Conservation (phyloP, 2,113 vertebrate species). For the Tricholaema leucomelas region DNA sequence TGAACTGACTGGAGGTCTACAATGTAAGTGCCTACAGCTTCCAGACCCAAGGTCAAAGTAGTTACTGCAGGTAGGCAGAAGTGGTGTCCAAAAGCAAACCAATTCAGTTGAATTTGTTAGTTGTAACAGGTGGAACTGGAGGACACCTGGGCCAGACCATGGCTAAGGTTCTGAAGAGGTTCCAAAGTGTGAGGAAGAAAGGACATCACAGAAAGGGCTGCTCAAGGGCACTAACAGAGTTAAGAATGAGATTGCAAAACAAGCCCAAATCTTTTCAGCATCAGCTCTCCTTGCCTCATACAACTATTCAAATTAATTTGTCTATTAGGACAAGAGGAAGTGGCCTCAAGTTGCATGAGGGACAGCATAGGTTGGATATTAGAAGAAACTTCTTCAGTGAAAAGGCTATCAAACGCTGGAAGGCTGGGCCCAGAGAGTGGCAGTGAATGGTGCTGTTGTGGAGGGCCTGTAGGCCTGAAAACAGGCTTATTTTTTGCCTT, state of each 20-base stretch:
- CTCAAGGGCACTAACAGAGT: not conserved
- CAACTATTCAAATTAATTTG: not conserved
- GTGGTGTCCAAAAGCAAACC: not conserved
- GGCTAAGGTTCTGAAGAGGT: not conserved
- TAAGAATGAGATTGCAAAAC: not conserved
- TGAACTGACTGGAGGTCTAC: conserved; percentile 16
- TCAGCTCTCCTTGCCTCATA: not conserved
- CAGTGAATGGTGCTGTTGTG: too few relatives aligned
- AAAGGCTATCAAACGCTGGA: too few relatives aligned
- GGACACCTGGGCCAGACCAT: not conserved
- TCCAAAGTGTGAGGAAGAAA: not conserved
- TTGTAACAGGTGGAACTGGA: not conserved
- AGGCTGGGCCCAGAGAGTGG: too few relatives aligned
- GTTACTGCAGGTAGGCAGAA: not conserved
- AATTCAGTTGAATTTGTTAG: not conserved
- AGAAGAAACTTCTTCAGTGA: too few relatives aligned
- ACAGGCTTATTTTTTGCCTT: too few relatives aligned
- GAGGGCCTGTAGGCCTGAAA: too few relatives aligned
- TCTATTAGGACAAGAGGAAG: not conserved
- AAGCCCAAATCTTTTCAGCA: not conserved
- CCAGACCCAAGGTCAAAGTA: not conserved
- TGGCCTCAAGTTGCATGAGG: too few relatives aligned
- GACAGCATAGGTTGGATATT: too few relatives aligned
- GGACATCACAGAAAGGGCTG: rapidly evolving
- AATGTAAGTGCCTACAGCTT: not conserved